These are phyloP conservation scores for Plecturocebus donacophilus DNA, from an alignment of 2,113 vertebrate genomes.

Conservation along the genomic window DNA sequence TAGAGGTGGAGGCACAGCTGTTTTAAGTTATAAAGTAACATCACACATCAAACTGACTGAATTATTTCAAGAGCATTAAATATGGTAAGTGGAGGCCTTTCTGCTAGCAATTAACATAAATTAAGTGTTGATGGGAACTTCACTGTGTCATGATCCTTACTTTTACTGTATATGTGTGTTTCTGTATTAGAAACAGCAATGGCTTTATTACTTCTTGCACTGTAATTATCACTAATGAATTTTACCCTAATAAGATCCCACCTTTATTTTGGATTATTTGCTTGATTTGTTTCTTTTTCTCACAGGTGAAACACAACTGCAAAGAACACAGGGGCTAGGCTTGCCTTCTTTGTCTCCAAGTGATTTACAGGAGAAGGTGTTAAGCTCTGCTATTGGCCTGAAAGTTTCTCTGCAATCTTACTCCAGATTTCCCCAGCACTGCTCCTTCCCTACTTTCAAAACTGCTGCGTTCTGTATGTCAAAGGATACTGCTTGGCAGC, in stretches of 20 bases:
- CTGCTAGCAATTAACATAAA: slow-evolving; percentile 50
- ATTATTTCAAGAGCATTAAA: slow-evolving; percentile 19
- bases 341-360: slow-evolving; percentile 72
- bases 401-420: not conserved
- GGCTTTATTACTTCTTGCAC: not conserved
- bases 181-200: not conserved
- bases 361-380: slow-evolving; percentile 35
- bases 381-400: not conserved
- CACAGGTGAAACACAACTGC: slow-evolving; percentile 71
- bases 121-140: slow-evolving; percentile 8
- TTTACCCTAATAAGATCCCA: slow-evolving; percentile 36
- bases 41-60: not conserved
- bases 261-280: slow-evolving; percentile 70
- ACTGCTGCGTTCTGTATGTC: slow-evolving; percentile 6
- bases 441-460: slow-evolving; percentile 15
- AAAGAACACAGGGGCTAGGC: slow-evolving; percentile 65
- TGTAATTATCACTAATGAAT: slow-evolving; percentile 51
- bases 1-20: not conserved
- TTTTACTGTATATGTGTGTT: not conserved
- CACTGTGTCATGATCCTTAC: not conserved
- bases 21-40: slow-evolving; percentile 26
- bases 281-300: slow-evolving; percentile 79
- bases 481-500: slow-evolving; percentile 14
- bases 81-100: not conserved
- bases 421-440: not conserved